Percentiles rank a stretch among this genome's conserved stretches.
Conservation (phyloP, 35 echinoderm and acorn worm genomes). For the Diadema setosum region DNA sequence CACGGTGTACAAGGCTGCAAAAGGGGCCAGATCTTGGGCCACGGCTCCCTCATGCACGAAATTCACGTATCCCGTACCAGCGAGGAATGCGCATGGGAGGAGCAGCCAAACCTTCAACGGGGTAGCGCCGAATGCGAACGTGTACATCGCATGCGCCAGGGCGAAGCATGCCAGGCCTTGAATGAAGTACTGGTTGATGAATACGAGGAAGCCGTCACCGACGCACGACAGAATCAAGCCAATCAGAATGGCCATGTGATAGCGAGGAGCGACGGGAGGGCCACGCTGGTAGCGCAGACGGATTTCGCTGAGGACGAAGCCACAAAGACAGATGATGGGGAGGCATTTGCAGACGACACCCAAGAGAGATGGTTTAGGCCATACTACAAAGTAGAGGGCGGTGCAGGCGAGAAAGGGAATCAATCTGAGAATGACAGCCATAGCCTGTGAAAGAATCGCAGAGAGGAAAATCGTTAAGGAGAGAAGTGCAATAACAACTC, state of each 20-base stretch:
- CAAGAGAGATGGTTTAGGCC: slow-evolving; percentile 57
- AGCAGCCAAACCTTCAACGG: slow-evolving; percentile 45
- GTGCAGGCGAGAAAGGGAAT: slow-evolving; percentile 69
- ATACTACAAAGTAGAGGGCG: slow-evolving; percentile 55
- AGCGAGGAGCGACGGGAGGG: slow-evolving; percentile 44
- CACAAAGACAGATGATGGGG: slow-evolving; percentile 68
- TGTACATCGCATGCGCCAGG: slow-evolving; percentile 68
- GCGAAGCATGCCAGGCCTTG: slow-evolving; percentile 81
- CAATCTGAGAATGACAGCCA: slow-evolving; percentile 55
- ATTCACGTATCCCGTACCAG: slow-evolving; percentile 6
- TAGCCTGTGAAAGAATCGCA: too few species aligned
- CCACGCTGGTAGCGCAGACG: neutral
- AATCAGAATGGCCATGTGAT: slow-evolving; percentile 60
- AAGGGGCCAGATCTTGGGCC: slow-evolving; percentile 20
- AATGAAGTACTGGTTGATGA: slow-evolving; percentile 68
- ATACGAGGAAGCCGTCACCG: slow-evolving; percentile 77
- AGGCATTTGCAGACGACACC: slow-evolving; percentile 72
- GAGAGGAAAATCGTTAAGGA: too few species aligned
- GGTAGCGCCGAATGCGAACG: slow-evolving; percentile 56
- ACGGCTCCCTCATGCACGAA: slow-evolving; percentile 63
- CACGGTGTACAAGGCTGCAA: slow-evolving; percentile 51
- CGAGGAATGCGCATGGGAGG: neutral
- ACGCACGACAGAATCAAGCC: slow-evolving; percentile 78
- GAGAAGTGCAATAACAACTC: too few species aligned
- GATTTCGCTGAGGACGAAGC: slow-evolving; percentile 65